Evolutionary conservation across 1,140 invertebrate species (phyloP), one percentile per base, ranked within the genome.

Genomic region (Heliconius himera): DNA sequence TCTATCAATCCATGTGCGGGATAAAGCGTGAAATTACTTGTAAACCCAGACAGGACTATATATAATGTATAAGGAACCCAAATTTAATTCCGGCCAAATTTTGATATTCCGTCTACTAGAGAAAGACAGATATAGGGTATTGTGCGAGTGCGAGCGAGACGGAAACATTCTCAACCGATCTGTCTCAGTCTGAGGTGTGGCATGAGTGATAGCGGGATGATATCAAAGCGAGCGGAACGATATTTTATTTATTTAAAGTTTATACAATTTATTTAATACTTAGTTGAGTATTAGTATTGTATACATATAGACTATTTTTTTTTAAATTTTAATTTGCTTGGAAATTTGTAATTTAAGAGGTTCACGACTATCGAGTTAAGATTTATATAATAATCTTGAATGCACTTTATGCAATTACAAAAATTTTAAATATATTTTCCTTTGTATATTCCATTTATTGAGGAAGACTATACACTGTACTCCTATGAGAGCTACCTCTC

Each of bases 41-140:
- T 56, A 56, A 22, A 9, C 2, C 74, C 74, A 76, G 60, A 71
- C 76, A 77, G 76, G 26, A 18, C 41, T 80, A 56, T 56, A 56
- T 22, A 76, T 76, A 73, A 51, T 74, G 71, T 76, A 74, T 78
- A 77, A 29, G 60, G 60, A 66, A 80, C 77, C 82, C 75, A 81
- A 85, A 85, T 85, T 85, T 78, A 77, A 85, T 85, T 85, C 82
- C 81, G 70, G 41, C 60, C 82, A 66, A 83, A 82, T 85, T 85
- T 83, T 82, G 82, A 82, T 83, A 82, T 83, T 81, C 81, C 77
- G 78, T 74, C 70, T 78, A 79, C 41, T 26, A 49, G 83, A 88
- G 18, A 73, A 75, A 72, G 80, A 86, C 66, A 36, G 74, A n/a
- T 51, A 29, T 82, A 83, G 46, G 60, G 11, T 11, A n/a, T 22